phyloP scores from a whole-genome alignment of 2,888 invertebrate species.

The Danaus chrysippus region DNA sequence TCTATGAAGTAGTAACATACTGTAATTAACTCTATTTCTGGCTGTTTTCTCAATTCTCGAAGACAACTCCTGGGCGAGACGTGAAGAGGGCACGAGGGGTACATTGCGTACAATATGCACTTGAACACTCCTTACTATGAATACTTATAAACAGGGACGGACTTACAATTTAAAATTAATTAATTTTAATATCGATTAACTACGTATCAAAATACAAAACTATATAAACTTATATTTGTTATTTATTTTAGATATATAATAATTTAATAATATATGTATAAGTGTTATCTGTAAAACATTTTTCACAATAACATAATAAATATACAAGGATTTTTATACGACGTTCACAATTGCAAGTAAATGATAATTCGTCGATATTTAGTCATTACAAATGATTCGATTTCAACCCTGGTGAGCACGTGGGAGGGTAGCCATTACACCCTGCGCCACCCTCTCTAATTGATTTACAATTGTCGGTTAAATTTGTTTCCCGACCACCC shows the following conservation, averaged over 20 bases:
- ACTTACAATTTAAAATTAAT: slow-evolving; percentile 43
- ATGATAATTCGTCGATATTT: slow-evolving; percentile 7
- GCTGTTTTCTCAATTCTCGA: slow-evolving; percentile 45
- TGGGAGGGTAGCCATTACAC: slow-evolving; percentile 66
- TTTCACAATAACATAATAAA: too few relatives aligned
- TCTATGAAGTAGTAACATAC: too few relatives aligned
- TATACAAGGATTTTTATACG: too few relatives aligned
- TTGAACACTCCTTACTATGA: slow-evolving; percentile 68
- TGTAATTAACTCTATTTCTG: background rate
- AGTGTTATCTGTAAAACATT: too few relatives aligned
- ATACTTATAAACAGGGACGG: slow-evolving; percentile 65
- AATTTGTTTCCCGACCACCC: slow-evolving; percentile 78
- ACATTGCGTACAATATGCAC: slow-evolving; percentile 78
- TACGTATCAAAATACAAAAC: slow-evolving; percentile 30
- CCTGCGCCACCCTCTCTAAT: slow-evolving; percentile 75
- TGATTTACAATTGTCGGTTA: slow-evolving; percentile 79
- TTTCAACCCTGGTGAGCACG: slow-evolving; percentile 55
- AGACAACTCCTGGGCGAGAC: slow-evolving; percentile 62
- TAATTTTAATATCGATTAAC: slow-evolving; percentile 21
- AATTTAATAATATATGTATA: background rate
- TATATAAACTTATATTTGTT: background rate
- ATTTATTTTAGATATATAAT: slow-evolving; percentile 7
- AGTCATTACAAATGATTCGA: slow-evolving; percentile 44
- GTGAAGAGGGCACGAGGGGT: slow-evolving; percentile 63
- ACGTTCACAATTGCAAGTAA: too few relatives aligned